A percentile compares a stretch with the other conserved stretches of the same genome.
Conservation (phyloP, 2,888 invertebrate species). For the Macrophya annulata region DNA sequence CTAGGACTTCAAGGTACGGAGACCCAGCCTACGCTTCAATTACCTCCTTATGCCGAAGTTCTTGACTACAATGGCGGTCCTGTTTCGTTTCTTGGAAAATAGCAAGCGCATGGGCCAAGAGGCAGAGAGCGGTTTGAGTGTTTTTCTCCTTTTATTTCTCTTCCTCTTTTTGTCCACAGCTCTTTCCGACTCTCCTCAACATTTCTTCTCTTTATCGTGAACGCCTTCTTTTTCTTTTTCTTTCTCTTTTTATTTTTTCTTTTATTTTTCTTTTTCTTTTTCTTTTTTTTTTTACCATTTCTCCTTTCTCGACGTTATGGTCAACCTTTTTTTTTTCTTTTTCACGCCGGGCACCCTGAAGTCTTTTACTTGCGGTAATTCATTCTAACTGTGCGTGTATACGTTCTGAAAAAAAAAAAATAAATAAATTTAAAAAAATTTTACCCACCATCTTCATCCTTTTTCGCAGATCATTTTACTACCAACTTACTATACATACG, state of each 20-base stretch:
- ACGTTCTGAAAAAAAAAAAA: not conserved
- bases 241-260: not conserved
- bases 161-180: not conserved
- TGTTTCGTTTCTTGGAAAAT: constrained; percentile 51
- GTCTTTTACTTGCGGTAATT: constrained; percentile 23
- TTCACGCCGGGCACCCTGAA: not conserved
- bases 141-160: constrained; percentile 22
- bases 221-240: not conserved
- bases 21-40: constrained; percentile 38
- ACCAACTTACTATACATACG: not conserved
- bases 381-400: not conserved
- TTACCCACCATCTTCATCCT: too few relatives aligned
- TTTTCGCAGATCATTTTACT: constrained; percentile 40
- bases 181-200: not conserved
- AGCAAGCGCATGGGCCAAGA: not conserved
- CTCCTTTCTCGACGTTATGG: not conserved
- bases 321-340: constrained; percentile 23
- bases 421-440: not conserved
- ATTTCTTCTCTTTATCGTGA: constrained; percentile 9
- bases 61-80: constrained; percentile 49
- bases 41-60: constrained; percentile 39
- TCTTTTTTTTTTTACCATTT: not conserved
- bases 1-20: not conserved
- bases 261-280: not conserved
- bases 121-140: constrained; percentile 3